Evolutionary conservation across 1,140 invertebrate species (phyloP), one percentile per base, ranked within the genome.

Genomic region (Phenacoccus solenopsis): DNA sequence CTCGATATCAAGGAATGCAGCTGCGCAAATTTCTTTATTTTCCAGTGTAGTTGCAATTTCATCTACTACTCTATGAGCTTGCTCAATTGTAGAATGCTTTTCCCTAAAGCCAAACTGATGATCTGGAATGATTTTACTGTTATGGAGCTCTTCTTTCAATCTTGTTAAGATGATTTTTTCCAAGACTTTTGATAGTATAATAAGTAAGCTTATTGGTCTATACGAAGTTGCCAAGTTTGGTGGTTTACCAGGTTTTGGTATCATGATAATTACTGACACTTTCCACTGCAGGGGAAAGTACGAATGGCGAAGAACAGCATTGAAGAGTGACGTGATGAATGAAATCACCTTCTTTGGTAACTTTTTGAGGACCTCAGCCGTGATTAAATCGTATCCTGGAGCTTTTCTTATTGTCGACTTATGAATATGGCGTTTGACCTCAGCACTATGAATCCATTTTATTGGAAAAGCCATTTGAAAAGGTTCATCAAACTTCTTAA

Each of bases 21-120:
- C 35, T 61, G 69, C 70, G 38, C 73, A 74, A 67, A 69, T 69
- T 70, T 72, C 67, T 27, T 72, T 71, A 69, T 74, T 57, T 64
- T 74, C 68, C 1, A 74, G 56, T 0, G 61, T 16, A 28, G 71
- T 49, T 20, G 67, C 49, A 59, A 74, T 74, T 38, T 59, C 56
- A 22, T 70, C 73, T 0, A 67, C 57, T 21, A 74, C 59, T 61
- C 69, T 74, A 28, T 74, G 72, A 9, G 74, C 71, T 74, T 78
- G 76, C 25, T 78, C 71, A 13, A 74, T 74, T 0, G 78, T 78
- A 1, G 35, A 76, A 30, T 77, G 75, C 0, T 73, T 72, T 21
- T 71, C 10, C 27, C 76, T 69, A 69, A 79, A 79, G 0, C 78
- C 78, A 38, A 76, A 76, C 64, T 80, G 78, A 56, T 78, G 75